Percentiles rank a stretch among this genome's conserved stretches.
These are phyloP conservation scores for Chaetura pelagica DNA, from an alignment of 2,113 vertebrate genomes.

Conservation along the genomic window DNA sequence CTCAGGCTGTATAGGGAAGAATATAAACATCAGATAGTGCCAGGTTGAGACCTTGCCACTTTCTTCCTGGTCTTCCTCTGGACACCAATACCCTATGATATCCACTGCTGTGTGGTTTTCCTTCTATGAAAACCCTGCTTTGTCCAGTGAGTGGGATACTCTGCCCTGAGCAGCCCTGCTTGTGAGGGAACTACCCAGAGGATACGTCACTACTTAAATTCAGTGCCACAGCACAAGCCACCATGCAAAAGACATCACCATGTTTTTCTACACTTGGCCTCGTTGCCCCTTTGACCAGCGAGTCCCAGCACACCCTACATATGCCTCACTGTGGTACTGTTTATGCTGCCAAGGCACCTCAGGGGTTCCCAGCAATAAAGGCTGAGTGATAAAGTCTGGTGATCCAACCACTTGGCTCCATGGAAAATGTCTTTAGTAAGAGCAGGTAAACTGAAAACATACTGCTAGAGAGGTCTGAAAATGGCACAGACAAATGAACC, in stretches of 20 bases:
- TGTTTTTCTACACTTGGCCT: neutral
- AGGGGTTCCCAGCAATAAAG: neutral
- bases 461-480: neutral
- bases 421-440: neutral
- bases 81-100: neutral
- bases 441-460: neutral
- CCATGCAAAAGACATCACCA: rapidly evolving
- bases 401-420: neutral
- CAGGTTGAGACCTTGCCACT: neutral
- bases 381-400: neutral
- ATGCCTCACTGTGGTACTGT: neutral
- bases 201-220: neutral
- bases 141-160: neutral
- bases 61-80: neutral
- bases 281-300: rapidly evolving
- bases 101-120: neutral
- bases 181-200: neutral
- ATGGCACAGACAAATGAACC: neutral
- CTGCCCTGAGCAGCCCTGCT: neutral
- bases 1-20: neutral
- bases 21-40: neutral
- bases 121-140: neutral
- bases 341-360: neutral
- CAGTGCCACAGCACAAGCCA: neutral
- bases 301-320: rapidly evolving